These are phyloP conservation scores for Protomyctophum bolini DNA, from an alignment of 2,113 vertebrate species.

Conservation along the genomic window DNA sequence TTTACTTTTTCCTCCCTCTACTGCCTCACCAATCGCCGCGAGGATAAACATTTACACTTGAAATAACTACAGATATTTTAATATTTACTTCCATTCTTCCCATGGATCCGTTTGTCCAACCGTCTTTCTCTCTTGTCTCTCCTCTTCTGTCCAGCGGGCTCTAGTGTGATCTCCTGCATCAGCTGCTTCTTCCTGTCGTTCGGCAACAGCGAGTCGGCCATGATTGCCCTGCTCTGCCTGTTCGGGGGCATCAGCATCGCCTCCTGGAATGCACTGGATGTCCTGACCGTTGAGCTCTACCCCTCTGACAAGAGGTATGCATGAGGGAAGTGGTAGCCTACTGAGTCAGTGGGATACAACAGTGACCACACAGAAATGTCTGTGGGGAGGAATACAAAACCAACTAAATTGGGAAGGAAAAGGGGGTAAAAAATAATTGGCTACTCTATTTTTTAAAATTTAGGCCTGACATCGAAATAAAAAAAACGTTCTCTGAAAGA, in stretches of 20 bases:
- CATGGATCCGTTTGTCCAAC: background rate
- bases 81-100: too few relatives aligned
- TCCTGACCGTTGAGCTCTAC: slow-evolving; percentile 96
- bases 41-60: too few relatives aligned
- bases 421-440: too few relatives aligned
- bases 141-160: slow-evolving; percentile 82
- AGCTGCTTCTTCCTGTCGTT: slow-evolving; percentile 99
- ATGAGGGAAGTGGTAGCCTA: background rate
- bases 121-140: background rate
- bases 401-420: too few relatives aligned
- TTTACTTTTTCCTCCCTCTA: background rate
- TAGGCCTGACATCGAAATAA: too few relatives aligned
- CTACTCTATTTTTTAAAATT: too few relatives aligned
- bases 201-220: slow-evolving; percentile 96
- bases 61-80: too few relatives aligned
- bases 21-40: too few relatives aligned
- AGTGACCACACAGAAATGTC: too few relatives aligned
- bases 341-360: too few relatives aligned
- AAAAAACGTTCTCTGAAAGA: too few relatives aligned
- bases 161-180: slow-evolving; percentile 94
- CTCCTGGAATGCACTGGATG: slow-evolving; percentile 95
- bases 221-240: slow-evolving; percentile 96
- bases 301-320: slow-evolving; percentile 94
- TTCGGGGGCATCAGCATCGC: slow-evolving; percentile 98
- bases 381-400: too few relatives aligned